Evolutionary conservation across 2,113 vertebrate genomes (phyloP).

Genomic region (Hydrolagus affinis): DNA sequence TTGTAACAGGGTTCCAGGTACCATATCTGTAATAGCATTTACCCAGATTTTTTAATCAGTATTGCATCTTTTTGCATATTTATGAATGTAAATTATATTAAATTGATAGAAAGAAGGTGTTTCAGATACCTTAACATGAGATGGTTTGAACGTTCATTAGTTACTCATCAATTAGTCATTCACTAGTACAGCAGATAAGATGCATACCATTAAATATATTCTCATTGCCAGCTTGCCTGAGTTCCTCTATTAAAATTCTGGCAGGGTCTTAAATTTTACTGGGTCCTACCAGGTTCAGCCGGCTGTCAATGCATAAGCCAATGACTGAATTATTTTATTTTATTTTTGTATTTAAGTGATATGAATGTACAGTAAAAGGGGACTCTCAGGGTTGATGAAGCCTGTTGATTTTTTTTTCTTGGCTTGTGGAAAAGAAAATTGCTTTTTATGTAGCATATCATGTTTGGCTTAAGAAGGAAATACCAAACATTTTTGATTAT

Average conservation of each 20-base stretch:
- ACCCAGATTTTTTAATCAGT: conserved; percentile 27
- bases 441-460: conserved; percentile 54
- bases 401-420: conserved; percentile 67
- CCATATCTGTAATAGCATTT: not conserved
- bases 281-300: conserved; percentile 43
- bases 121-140: not conserved
- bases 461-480: conserved; percentile 55
- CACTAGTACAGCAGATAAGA: conserved; percentile 29
- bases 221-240: conserved; percentile 19
- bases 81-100: conserved; percentile 31
- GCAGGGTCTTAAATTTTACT: conserved; percentile 13
- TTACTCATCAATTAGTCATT: conserved; percentile 2
- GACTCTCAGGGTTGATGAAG: conserved; percentile 83
- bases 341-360: conserved; percentile 70
- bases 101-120: conserved; percentile 5
- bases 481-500: conserved; percentile 55
- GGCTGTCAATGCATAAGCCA: conserved; percentile 48
- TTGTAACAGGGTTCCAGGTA: not conserved
- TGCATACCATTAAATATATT: conserved; percentile 29
- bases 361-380: conserved; percentile 76
- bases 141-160: conserved; percentile 2
- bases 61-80: conserved; percentile 30
- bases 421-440: conserved; percentile 46
- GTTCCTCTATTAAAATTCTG: conserved; percentile 28
- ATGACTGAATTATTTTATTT: conserved; percentile 54